Evolutionary conservation across 2,797 vertebrate genomes (phyloP), one percentile per base, ranked within the genome.

Genomic region (Periparus ater): DNA sequence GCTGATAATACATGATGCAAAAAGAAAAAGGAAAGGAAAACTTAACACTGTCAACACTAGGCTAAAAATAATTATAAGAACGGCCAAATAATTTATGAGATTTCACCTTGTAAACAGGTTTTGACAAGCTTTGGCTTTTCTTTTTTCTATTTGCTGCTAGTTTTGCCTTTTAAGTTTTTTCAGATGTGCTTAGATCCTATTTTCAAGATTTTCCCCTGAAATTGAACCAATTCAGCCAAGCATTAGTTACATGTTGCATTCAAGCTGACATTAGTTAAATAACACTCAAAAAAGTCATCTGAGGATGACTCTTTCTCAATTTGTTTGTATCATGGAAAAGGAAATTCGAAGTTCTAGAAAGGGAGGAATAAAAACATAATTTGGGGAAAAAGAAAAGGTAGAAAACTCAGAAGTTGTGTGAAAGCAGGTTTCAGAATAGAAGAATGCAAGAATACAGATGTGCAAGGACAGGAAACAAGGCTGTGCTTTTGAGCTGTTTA

Each of bases 81-180:
- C 29, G 63, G 32, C 3, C 48, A 93, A 95, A 95, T 72, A 83
- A 83, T 79, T 89, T 40, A 78, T 91, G 88, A 89, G 32, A 60
- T 71, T 60, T 86, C 54, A 32, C 60, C 54, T 86, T 42, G 36
- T 72, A 89, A 91, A 55, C 18, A 50, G 26, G 9, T 15, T 54
- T 68, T 93, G 78, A 79, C n/a, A 91, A 60, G 26, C 3, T 68
- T 27, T n/a, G 21, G 3, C 3, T 75, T 68, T 76, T 73, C 11
- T 65, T 73, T 91, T 45, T 80, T 51, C 13, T 30, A 47, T 88
- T 53, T 70, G 16, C 19, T 60, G 7, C 3, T 47, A 8, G 48
- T 73, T 89, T 67, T 80, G 6, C 17, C 36, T 70, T 85, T 54
- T n/a, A 58, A 50, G 19, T 34, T 44, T 55, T 87, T 40, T 77